Evolutionary conservation across 23 tunicate species (phyloP), one percentile per base, ranked within the genome.

Genomic region (Pegea sp.): DNA sequence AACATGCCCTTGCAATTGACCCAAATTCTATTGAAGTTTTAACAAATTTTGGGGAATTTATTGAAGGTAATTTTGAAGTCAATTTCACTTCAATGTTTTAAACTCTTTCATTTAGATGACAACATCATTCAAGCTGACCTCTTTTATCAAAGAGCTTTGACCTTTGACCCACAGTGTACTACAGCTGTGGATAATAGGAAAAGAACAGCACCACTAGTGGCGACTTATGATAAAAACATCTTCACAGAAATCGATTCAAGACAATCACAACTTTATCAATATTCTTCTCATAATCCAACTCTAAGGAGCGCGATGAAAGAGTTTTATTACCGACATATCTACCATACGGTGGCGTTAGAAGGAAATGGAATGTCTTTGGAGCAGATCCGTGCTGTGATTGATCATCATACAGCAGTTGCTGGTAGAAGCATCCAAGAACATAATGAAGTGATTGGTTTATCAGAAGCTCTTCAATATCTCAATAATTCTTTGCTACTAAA

Each of bases 301-400:
- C 60, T 87, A 44, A 29, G 87, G 60, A 63, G 63, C 16, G 78
- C 87, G 3, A 75, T 87, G 87, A 87, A 75, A 48, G 96, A 87
- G 54, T 75, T 69, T 60, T 87, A 87, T 46, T 87, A 87, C 33
- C 73, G 76, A 26, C 87, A 75, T 50, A 66, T 87, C 22, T 87
- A 75, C 32, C 96, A 87, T 57, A 87, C 96, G 16, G 69, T 87
- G 19, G 96, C 96, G 1, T 34, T 87, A 32, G 96, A 87, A 56
- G 96, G 96, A 3, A 87, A 76, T 34, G 68, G 78, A 31, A 18
- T 87, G 54, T 44, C 96, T 0, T 21, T 87, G 28, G 87, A 87
- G 5, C 65, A 87, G 38, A 76, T 87, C 13, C 51, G 69, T 5
- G 28, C 49, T 3, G 70, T 87, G 1, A 75, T 87, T 51, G 74